phyloP scores from a whole-genome alignment of 2,113 vertebrate species.

The Mastomys natalensis region DNA sequence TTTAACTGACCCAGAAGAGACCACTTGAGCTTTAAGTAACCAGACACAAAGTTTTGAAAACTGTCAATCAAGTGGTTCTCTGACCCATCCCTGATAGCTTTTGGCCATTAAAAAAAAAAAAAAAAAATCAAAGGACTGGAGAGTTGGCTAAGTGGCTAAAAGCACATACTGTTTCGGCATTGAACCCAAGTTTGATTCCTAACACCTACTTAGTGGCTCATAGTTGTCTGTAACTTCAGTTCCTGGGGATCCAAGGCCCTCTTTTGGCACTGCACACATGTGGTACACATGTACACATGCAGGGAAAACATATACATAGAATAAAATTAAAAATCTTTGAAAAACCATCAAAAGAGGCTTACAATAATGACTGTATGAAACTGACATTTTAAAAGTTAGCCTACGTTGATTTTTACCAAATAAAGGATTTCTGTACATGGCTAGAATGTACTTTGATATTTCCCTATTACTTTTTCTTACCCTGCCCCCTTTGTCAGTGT shows the following conservation, averaged over 20 bases:
- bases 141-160: background rate
- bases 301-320: background rate
- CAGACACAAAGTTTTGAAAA: background rate
- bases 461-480: background rate
- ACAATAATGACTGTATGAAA: background rate
- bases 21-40: background rate
- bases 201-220: background rate
- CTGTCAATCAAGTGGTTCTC: background rate
- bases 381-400: background rate
- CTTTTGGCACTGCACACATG: background rate
- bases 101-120: background rate
- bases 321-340: background rate
- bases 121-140: background rate
- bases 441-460: background rate
- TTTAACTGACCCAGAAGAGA: background rate
- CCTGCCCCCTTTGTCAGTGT: background rate
- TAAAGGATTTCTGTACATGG: background rate
- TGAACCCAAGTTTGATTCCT: background rate
- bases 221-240: background rate
- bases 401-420: background rate
- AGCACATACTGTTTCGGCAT: background rate
- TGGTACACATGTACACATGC: background rate
- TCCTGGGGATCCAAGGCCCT: background rate
- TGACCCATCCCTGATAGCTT: background rate
- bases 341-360: background rate